phyloP scores from a whole-genome alignment of 2,113 vertebrate genomes.

The Rhadina sibilatrix region DNA sequence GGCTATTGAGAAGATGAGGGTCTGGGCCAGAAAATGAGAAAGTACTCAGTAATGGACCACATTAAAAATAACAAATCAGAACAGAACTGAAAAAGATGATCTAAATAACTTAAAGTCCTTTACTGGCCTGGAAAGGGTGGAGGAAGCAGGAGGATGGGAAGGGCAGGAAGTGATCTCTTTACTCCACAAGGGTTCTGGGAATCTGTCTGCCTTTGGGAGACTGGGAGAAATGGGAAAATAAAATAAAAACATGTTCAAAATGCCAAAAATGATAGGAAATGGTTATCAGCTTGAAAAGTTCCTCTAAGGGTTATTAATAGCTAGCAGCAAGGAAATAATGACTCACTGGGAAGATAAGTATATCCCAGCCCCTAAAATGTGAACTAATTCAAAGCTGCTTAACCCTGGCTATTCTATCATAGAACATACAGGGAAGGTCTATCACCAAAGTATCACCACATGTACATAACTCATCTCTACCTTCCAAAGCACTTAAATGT shows the following conservation, averaged over 20 bases:
- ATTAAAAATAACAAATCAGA: neutral
- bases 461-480: neutral
- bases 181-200: conserved; percentile 12
- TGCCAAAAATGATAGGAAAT: conserved; percentile 62
- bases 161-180: conserved; percentile 50
- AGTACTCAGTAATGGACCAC: neutral
- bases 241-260: conserved; percentile 45
- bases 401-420: neutral
- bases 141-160: conserved; percentile 30
- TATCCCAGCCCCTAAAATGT: neutral
- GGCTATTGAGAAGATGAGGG: neutral
- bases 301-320: conserved; percentile 61
- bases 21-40: conserved; percentile 4
- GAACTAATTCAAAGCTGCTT: conserved; percentile 32
- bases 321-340: conserved; percentile 54
- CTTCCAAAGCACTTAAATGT: neutral
- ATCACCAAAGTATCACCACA: neutral
- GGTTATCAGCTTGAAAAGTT: conserved; percentile 67
- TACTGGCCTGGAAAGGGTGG: conserved; percentile 45
- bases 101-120: neutral
- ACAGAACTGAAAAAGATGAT: neutral
- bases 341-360: conserved; percentile 39
- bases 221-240: conserved; percentile 65
- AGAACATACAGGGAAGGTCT: neutral
- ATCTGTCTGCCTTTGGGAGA: conserved; percentile 35